phyloP scores from a whole-genome alignment of 2,113 vertebrate species.

The Coptodon bakossiorum region DNA sequence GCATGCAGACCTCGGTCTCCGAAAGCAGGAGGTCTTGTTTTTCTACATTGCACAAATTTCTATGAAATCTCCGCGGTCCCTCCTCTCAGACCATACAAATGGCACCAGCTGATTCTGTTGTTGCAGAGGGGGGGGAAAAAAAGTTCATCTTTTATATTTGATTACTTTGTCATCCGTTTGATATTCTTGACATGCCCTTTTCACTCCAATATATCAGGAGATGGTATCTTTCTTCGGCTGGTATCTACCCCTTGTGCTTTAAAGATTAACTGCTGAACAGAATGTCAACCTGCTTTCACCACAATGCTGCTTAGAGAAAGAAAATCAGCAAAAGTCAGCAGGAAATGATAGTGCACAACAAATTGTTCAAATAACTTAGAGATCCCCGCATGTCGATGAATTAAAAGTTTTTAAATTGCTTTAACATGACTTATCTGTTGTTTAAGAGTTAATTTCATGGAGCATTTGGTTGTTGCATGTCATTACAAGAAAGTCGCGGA shows the following conservation, averaged over 20 bases:
- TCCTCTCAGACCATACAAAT: background rate
- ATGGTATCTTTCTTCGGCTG: conserved; percentile 36
- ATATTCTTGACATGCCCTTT: conserved; percentile 58
- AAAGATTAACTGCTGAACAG: conserved; percentile 45
- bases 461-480: conserved; percentile 18
- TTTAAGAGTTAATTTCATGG: conserved; percentile 56
- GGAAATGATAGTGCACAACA: background rate
- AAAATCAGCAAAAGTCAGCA: background rate
- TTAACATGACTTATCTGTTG: conserved; percentile 36
- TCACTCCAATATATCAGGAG: conserved; percentile 35
- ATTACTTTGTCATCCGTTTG: conserved; percentile 38
- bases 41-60: background rate
- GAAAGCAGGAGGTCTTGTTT: background rate
- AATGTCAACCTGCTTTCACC: conserved; percentile 47
- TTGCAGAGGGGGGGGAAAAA: background rate
- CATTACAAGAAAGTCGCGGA: conserved; percentile 8
- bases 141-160: conserved; percentile 23
- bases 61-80: background rate
- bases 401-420: background rate
- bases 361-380: conserved; percentile 20
- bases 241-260: conserved; percentile 35
- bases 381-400: background rate
- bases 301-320: background rate
- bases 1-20: background rate
- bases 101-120: conserved; percentile 3